Percentiles rank a stretch among this genome's conserved stretches.
Conservation (phyloP, 1,140 invertebrate genomes). For the Drosophila neocordata region DNA sequence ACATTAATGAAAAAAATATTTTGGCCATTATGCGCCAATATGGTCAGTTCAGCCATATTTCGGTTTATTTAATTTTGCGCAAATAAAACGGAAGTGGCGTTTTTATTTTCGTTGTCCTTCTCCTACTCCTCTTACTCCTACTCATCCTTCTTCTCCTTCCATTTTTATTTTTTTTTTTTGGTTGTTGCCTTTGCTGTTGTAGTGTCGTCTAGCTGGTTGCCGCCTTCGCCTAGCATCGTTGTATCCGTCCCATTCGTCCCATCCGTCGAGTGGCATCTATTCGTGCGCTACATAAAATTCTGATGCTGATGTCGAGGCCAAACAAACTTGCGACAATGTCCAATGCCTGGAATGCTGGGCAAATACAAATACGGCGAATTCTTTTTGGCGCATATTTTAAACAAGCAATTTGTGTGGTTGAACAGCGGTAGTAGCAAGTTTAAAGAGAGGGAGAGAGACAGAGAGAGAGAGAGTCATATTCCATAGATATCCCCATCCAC, state of each 20-base stretch:
- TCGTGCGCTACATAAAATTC: constrained; percentile 76
- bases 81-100: constrained; percentile 80
- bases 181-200: not conserved
- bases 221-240: not conserved
- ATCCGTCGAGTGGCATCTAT: constrained; percentile 43
- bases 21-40: constrained; percentile 79
- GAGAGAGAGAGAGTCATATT: too few relatives aligned
- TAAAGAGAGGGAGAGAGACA: constrained; percentile 40
- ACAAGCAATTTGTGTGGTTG: constrained; percentile 69
- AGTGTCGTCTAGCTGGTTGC: constrained; percentile 33
- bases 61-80: constrained; percentile 81
- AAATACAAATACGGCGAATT: constrained; percentile 47
- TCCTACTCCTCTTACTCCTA: not conserved
- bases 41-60: constrained; percentile 78
- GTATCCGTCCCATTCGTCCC: not conserved
- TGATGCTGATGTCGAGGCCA: constrained; percentile 58
- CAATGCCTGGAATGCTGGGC: constrained; percentile 57
- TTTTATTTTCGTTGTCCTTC: constrained; percentile 61
- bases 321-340: constrained; percentile 75
- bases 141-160: not conserved
- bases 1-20: constrained; percentile 81
- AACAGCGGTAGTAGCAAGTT: constrained; percentile 35
- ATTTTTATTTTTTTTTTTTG: not conserved
- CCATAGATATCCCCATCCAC: too few relatives aligned
- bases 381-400: constrained; percentile 64